Percentiles rank a stretch among this genome's conserved stretches.
phyloP scores from a whole-genome alignment of 1,140 invertebrate species.

The Rhopalosiphum maidis region DNA sequence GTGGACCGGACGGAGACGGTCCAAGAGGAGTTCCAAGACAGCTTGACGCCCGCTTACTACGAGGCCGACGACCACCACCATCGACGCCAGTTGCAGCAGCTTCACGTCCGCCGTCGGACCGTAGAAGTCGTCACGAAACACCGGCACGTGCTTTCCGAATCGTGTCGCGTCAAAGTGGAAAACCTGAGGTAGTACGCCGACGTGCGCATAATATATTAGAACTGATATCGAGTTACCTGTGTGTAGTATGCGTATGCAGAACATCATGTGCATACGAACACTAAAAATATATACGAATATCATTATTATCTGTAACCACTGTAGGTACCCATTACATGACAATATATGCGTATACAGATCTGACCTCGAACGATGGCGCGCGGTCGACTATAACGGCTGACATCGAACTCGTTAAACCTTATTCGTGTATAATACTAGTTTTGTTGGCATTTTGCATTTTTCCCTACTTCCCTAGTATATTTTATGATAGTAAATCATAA shows the following conservation, averaged over 20 bases:
- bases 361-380: not conserved
- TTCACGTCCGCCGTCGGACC: not conserved
- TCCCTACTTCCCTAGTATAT: too few species aligned
- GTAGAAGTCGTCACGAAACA: slow-evolving; percentile 16
- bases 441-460: too few species aligned
- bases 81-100: not conserved
- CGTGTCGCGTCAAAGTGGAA: slow-evolving; percentile 50
- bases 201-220: not conserved
- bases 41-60: not conserved
- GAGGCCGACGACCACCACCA: not conserved
- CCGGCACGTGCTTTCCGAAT: slow-evolving; percentile 42
- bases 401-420: not conserved
- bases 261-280: not conserved
- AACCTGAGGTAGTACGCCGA: slow-evolving; percentile 36
- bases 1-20: not conserved
- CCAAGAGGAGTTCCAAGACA: slow-evolving; percentile 32
- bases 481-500: not conserved
- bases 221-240: too few species aligned
- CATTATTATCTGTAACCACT: not conserved
- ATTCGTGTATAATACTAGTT: not conserved
- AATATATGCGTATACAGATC: not conserved
- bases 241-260: not conserved
- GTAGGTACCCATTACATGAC: not conserved
- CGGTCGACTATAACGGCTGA: too few species aligned
- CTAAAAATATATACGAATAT: not conserved